Conservation (phyloP, 2,113 vertebrate genomes). For the Turnix velox region DNA sequence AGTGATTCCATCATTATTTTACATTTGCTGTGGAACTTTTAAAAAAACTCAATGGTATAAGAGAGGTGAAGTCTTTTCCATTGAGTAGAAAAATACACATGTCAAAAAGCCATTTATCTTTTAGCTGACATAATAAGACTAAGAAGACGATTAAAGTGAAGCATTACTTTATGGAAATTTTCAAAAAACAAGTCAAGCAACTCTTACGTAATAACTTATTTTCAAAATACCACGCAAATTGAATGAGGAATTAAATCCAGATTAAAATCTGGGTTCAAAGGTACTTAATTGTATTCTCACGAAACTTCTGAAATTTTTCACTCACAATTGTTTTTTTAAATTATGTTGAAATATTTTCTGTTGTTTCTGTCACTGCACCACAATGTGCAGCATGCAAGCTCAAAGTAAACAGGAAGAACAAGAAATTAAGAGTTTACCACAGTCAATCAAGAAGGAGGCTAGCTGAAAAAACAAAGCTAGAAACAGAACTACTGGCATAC, state of each 20-base stretch:
- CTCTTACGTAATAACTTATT: background rate
- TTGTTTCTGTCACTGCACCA: background rate
- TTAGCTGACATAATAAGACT: background rate
- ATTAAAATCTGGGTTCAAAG: background rate
- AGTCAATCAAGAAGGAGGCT: background rate
- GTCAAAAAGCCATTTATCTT: background rate
- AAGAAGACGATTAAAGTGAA: conserved; percentile 21
- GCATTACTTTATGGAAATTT: background rate
- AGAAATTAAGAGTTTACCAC: background rate
- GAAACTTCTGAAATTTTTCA: background rate
- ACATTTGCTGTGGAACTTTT: background rate
- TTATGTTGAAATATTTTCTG: background rate
- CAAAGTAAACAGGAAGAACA: background rate
- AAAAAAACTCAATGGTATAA: background rate
- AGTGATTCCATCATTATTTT: background rate
- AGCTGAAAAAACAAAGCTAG: background rate
- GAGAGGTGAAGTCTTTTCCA: background rate
- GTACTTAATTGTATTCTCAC: background rate
- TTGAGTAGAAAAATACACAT: background rate
- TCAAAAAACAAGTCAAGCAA: background rate
- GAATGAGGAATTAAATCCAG: background rate
- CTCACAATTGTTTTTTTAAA: background rate
- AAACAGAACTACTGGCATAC: background rate
- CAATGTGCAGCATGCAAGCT: background rate
- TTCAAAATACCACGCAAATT: background rate